Evolutionary conservation across 2,113 vertebrate genomes (phyloP).

Genomic region (Sceloporus undulatus): DNA sequence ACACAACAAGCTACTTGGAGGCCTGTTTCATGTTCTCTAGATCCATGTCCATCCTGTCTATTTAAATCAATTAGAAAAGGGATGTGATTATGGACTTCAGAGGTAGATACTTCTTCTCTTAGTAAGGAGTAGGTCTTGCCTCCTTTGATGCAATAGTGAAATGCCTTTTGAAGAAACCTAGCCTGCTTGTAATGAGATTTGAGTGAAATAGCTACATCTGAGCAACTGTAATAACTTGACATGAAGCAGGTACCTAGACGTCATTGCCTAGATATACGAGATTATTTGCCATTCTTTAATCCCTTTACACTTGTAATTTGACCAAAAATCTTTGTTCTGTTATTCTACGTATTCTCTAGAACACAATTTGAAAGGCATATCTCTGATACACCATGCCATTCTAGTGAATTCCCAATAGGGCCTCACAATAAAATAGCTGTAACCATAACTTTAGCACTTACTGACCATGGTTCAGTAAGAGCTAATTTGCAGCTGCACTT

Average conservation of each 20-base stretch:
- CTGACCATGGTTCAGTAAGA: neutral
- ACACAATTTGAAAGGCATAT: neutral
- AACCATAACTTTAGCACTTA: neutral
- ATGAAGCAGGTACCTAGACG: neutral
- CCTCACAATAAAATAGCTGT: constrained; percentile 9
- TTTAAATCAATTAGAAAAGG: no score
- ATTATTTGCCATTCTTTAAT: constrained; percentile 11
- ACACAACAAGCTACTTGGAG: no score
- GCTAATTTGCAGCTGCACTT: constrained; percentile 3
- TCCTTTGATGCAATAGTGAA: neutral
- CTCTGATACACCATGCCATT: neutral
- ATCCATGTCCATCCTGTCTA: no score
- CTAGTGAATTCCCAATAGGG: neutral
- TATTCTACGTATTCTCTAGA: neutral
- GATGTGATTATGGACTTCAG: no score
- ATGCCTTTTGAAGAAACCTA: neutral
- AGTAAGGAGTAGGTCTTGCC: neutral
- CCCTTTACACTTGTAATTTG: neutral
- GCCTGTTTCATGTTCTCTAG: no score
- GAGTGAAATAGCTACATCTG: neutral
- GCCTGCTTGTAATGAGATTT: neutral
- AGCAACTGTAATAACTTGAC: neutral
- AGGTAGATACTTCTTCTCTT: neutral
- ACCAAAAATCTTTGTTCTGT: neutral
- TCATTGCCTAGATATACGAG: neutral